phyloP scores from a whole-genome alignment of 2,797 vertebrate genomes.

The Falco novaeseelandiae region DNA sequence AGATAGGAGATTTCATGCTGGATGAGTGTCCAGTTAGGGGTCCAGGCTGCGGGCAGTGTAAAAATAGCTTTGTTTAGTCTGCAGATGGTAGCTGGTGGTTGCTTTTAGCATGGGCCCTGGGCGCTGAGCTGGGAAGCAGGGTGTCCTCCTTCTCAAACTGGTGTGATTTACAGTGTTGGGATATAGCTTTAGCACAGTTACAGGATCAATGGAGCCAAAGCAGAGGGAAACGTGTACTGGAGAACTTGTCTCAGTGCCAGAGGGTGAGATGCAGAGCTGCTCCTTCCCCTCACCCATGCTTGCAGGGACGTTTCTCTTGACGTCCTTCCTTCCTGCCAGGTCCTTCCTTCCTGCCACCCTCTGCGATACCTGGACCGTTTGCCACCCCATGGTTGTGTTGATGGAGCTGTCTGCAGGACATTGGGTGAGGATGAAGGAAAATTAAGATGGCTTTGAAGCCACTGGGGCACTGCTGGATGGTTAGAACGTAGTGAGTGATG shows the following conservation, averaged over 20 bases:
- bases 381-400: rapidly evolving
- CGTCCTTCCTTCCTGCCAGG: rapidly evolving
- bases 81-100: not conserved
- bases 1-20: not conserved
- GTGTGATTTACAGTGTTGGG: not conserved
- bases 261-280: not conserved
- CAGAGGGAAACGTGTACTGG: not conserved
- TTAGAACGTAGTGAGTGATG: not conserved
- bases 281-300: rapidly evolving
- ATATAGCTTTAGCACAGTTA: not conserved
- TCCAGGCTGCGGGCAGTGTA: not conserved
- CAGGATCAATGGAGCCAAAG: not conserved
- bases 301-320: not conserved
- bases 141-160: not conserved
- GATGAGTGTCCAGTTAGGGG: not conserved
- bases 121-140: not conserved
- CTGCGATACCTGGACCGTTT: rapidly evolving
- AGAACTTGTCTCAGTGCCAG: not conserved
- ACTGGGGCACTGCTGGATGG: rapidly evolving
- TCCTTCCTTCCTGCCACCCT: not conserved
- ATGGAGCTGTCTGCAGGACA: not conserved
- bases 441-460: not conserved
- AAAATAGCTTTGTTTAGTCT: slow-evolving; percentile 1
- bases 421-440: not conserved
- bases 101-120: not conserved